phyloP scores from a whole-genome alignment of 1,140 invertebrate genomes.

The Chelonus insularis region DNA sequence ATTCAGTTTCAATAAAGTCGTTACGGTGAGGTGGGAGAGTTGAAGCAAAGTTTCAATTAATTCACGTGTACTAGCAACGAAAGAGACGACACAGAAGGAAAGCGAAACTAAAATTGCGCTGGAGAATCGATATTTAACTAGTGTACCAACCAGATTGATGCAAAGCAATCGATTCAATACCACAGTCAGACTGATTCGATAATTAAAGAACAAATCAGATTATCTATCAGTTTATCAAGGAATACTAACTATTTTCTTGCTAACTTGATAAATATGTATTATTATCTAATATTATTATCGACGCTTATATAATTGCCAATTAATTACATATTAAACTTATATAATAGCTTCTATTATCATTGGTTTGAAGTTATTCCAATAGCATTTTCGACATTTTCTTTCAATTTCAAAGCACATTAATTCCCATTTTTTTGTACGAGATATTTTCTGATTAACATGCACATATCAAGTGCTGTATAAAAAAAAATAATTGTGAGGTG shows the following conservation, averaged over 20 bases:
- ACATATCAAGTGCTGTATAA: no score
- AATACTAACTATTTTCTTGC: constrained; percentile 3
- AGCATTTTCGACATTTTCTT: no score
- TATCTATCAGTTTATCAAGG: constrained; percentile 17
- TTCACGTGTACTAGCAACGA: constrained; percentile 2
- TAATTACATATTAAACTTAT: no score
- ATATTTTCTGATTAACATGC: no score
- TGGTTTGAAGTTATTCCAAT: no score
- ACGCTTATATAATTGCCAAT: no score
- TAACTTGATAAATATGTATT: constrained; percentile 11
- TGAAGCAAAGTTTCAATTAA: constrained; percentile 8
- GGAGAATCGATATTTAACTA: constrained; percentile 12
- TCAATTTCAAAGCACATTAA: no score
- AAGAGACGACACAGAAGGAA: background rate
- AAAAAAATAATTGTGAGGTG: no score
- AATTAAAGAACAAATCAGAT: constrained; percentile 24
- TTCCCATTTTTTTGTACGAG: no score
- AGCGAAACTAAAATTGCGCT: constrained; percentile 7
- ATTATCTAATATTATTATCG: no score
- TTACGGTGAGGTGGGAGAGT: constrained; percentile 3
- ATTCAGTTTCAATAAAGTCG: constrained; percentile 8
- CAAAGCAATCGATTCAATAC: constrained; percentile 25
- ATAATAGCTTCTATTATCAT: no score
- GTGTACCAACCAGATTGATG: constrained; percentile 13
- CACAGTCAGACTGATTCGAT: constrained; percentile 21